Base-by-base conservation (phyloP, 2,797 vertebrate species). In the Pseudotriccus pelzelni region DNA sequence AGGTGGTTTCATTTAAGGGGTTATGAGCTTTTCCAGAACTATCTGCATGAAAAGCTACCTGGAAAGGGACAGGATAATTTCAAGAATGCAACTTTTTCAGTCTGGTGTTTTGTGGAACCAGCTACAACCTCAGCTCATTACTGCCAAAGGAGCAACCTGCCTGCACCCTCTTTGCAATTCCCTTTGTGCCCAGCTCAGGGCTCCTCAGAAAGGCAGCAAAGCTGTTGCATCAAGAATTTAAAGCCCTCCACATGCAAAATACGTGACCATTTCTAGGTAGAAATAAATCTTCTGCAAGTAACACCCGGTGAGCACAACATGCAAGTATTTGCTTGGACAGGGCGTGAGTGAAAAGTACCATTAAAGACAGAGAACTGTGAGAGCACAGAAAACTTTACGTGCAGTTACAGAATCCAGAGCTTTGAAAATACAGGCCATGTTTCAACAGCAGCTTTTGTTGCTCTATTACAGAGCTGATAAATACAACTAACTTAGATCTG, bases 21-120 rank as follows among this genome's bases (percentile, higher is more conserved):
- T 16, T 17, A 5, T 22, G 36, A 88, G 23, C 41, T 88, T 32
- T 52, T 50, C 50, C 19, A 81, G 24, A 18, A 17, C 16, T n/a
- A 12, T 14, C 15, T 50, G 3, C 0, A 0, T 24, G 13, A 17
- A 73, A 22, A 84, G 6, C 20, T 64, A 50, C 23, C 25, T 27
- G 62, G 50, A 53, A 80, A 72, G 12, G 7, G 24, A 23, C 10
- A 62, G 34, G 75, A 50, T 41, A 30, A 37, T 36, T 67, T 46
- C n/a, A 52, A 73, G 10, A 20, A 36, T 3, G 12, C 12, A 23
- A 10, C 68, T 59, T 56, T 46, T n/a, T 44, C 46, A 44, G 28
- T 34, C 41, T 43, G 41, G 14, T 43, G 37, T 63, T 84, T 66
- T 46, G 43, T 49, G 44, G 52, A 60, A 39, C 12, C 5, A 6